Evolutionary conservation across 2,888 invertebrate genomes (phyloP).

Genomic region (Diaprepes abbreviatus): DNA sequence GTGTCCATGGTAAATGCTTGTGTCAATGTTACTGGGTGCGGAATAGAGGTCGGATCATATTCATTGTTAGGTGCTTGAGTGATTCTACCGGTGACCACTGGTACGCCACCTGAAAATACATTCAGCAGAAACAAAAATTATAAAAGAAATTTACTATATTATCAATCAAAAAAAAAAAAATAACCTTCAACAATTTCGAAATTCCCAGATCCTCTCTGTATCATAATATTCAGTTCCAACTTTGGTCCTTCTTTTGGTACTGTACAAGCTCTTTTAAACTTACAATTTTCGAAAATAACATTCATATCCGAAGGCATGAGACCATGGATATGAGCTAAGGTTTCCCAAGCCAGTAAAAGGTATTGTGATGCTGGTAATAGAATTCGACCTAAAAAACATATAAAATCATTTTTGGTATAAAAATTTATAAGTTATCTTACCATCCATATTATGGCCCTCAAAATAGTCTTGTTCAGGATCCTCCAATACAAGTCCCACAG

Average conservation of each 20-base stretch:
- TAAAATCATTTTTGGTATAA: not conserved
- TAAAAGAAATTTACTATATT: too few relatives aligned
- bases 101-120: not conserved
- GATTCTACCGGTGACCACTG: too few relatives aligned
- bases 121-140: slow-evolving; percentile 43
- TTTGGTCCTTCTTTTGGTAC: slow-evolving; percentile 59
- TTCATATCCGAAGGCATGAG: slow-evolving; percentile 67
- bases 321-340: slow-evolving; percentile 67
- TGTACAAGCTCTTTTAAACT: slow-evolving; percentile 69
- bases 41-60: too few relatives aligned
- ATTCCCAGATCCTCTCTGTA: slow-evolving; percentile 54
- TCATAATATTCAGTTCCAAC: slow-evolving; percentile 51
- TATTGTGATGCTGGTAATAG: slow-evolving; percentile 75
- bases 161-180: slow-evolving; percentile 7
- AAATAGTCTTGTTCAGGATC: slow-evolving; percentile 76
- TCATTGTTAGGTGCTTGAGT: too few relatives aligned
- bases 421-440: too few relatives aligned
- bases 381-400: slow-evolving; percentile 52
- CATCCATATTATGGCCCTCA: slow-evolving; percentile 85
- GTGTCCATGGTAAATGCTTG: slow-evolving; percentile 57
- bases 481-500: not conserved
- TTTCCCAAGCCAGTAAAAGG: slow-evolving; percentile 62
- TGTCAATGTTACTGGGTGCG: too few relatives aligned
- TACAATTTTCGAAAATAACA: slow-evolving; percentile 73
- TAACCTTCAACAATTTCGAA: slow-evolving; percentile 57